Conservation (phyloP, 30 jellyfish, hydroid and myxozoan genomes). For the Haliclystus octoradiatus region DNA sequence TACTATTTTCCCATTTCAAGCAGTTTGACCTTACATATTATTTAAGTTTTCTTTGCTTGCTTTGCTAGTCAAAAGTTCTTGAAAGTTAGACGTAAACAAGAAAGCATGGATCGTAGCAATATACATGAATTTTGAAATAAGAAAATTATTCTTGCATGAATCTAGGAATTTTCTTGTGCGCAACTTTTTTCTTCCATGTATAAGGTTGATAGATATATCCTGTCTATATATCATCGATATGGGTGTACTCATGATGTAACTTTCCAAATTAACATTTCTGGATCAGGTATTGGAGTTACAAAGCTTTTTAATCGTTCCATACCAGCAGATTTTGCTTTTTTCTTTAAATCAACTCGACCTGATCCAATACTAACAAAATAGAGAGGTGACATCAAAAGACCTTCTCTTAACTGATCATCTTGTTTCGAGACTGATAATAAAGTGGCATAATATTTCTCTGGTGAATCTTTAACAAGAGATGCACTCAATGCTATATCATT, state of each 20-base stretch:
- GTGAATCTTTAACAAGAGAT: slow-evolving; percentile 43
- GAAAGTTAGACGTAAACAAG: no score
- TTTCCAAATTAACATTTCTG: slow-evolving; percentile 54
- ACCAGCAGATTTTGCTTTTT: slow-evolving; percentile 27
- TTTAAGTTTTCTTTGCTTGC: no score
- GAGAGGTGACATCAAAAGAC: slow-evolving; percentile 44
- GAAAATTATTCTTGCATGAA: no score
- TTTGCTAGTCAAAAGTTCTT: no score
- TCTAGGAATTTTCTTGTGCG: no score
- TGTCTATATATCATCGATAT: no score
- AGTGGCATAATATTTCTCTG: slow-evolving; percentile 63
- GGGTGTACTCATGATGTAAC: slow-evolving; percentile 13
- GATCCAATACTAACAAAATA: slow-evolving; percentile 77
- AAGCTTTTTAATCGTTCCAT: slow-evolving; percentile 32
- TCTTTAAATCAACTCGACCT: slow-evolving; percentile 65
- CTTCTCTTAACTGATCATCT: slow-evolving; percentile 37
- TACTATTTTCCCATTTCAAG: no score
- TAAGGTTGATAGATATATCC: no score
- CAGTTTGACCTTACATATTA: no score
- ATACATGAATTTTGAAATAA: no score
- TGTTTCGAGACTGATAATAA: slow-evolving; percentile 49
- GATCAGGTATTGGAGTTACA: slow-evolving; percentile 30
- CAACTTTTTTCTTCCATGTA: no score
- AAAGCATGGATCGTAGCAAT: no score
- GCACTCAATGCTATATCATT: slow-evolving; percentile 46